These are phyloP conservation scores for Drosophila trichaetosa DNA, from an alignment of 2,888 invertebrate species.

Conservation along the genomic window DNA sequence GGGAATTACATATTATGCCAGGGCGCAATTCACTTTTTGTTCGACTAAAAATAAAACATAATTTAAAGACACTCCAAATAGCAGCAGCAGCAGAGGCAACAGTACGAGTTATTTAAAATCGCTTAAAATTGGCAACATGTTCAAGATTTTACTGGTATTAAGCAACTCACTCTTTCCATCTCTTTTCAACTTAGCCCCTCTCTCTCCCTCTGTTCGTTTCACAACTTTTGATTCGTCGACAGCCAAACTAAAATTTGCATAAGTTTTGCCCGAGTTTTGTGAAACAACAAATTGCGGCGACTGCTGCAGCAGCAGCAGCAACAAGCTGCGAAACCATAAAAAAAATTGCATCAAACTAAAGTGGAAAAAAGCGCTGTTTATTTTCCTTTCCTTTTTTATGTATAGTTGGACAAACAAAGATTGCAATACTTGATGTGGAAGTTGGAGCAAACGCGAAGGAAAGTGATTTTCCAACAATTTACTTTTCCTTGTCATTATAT, in stretches of 20 bases:
- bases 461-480: conserved; percentile 57
- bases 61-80: conserved; percentile 46
- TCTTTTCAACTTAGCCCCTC: neutral
- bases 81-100: neutral
- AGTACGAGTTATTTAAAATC: conserved; percentile 65
- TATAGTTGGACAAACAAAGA: conserved; percentile 16
- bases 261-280: conserved; percentile 59
- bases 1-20: conserved; percentile 69
- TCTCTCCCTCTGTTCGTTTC: conserved; percentile 1
- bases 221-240: conserved; percentile 59
- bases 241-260: conserved; percentile 65
- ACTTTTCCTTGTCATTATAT: conserved; percentile 40
- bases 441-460: neutral
- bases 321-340: conserved; percentile 30
- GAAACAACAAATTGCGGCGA: conserved; percentile 23
- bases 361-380: conserved; percentile 9
- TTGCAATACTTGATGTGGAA: neutral
- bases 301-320: conserved; percentile 21
- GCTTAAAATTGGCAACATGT: conserved; percentile 73
- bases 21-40: conserved; percentile 42
- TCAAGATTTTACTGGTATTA: conserved; percentile 35
- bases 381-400: conserved; percentile 3
- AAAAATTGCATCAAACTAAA: conserved; percentile 55
- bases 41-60: conserved; percentile 58
- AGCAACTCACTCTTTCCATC: neutral